phyloP scores from a whole-genome alignment of 2,888 invertebrate genomes.

The Brassicogethes aeneus region DNA sequence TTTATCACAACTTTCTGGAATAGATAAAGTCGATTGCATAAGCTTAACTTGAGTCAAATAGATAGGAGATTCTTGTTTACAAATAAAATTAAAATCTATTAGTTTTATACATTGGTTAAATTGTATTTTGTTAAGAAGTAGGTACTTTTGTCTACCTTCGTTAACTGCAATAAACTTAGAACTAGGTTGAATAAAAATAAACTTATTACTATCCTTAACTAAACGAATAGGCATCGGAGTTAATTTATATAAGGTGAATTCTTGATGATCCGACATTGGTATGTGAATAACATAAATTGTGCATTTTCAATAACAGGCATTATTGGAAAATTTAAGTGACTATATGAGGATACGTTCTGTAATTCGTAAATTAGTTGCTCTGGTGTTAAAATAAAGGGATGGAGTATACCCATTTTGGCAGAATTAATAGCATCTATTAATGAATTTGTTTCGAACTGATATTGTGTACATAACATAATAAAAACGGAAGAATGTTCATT shows the following conservation, averaged over 20 bases:
- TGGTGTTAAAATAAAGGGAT: conserved; percentile 11
- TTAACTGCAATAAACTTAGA: conserved; percentile 7
- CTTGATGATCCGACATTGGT: not conserved
- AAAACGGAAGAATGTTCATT: conserved; percentile 11
- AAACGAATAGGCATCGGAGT: conserved; percentile 6
- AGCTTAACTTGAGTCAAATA: conserved; percentile 2
- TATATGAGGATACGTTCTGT: not conserved
- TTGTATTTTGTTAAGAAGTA: not conserved
- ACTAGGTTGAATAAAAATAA: conserved; percentile 7
- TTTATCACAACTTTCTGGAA: conserved; percentile 9
- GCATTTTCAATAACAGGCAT: conserved; percentile 8
- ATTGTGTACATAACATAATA: not conserved
- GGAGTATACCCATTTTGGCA: conserved; percentile 8
- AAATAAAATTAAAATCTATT: conserved; percentile 4
- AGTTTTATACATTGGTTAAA: conserved; percentile 1
- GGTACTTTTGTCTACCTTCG: not conserved
- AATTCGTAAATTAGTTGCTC: conserved; percentile 8
- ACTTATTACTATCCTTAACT: conserved; percentile 1
- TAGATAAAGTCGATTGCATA: not conserved
- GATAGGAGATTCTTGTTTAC: conserved; percentile 7
- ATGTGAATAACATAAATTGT: not conserved
- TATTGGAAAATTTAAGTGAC: conserved; percentile 6
- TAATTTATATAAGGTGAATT: conserved; percentile 4
- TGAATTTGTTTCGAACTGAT: conserved; percentile 9
- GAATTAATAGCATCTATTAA: conserved; percentile 8